Percentiles rank a stretch among this genome's conserved stretches.
phyloP scores from a whole-genome alignment of 2,888 invertebrate species.

The Hypselothyrea guttata region DNA sequence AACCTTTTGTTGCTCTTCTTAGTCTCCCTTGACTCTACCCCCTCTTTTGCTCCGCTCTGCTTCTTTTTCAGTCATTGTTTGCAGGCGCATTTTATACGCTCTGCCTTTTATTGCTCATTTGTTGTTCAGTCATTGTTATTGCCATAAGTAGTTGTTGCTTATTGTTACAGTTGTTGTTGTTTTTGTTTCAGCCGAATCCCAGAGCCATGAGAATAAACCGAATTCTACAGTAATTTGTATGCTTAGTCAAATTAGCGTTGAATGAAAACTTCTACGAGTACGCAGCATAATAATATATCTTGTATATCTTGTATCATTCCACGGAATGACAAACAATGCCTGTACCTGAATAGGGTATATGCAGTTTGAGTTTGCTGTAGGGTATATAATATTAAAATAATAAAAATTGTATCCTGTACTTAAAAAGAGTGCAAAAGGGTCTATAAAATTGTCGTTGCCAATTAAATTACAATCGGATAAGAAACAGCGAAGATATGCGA shows the following conservation, averaged over 20 bases:
- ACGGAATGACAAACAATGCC: too few relatives aligned
- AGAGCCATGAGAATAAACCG: slow-evolving; percentile 9
- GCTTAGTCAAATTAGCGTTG: slow-evolving; percentile 27
- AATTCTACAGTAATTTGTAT: slow-evolving; percentile 24
- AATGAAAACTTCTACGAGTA: neutral
- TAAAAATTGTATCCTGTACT: too few relatives aligned
- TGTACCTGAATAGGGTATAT: too few relatives aligned
- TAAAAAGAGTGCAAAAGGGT: too few relatives aligned
- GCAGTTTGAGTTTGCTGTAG: too few relatives aligned
- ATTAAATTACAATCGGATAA: too few relatives aligned
- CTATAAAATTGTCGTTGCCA: too few relatives aligned
- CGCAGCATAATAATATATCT: too few relatives aligned
- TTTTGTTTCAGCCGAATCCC: slow-evolving; percentile 26
- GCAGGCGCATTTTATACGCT: slow-evolving; percentile 18
- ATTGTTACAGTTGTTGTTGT: neutral
- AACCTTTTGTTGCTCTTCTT: slow-evolving; percentile 7
- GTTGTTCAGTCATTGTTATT: slow-evolving; percentile 23
- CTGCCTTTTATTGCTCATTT: slow-evolving; percentile 38
- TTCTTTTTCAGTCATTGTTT: slow-evolving; percentile 24
- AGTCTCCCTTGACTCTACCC: slow-evolving; percentile 6
- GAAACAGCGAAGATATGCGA: too few relatives aligned
- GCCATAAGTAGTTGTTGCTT: slow-evolving; percentile 9
- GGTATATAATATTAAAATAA: too few relatives aligned
- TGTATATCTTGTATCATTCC: too few relatives aligned
- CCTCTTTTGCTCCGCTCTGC: neutral